A percentile compares a stretch with the other conserved stretches of the same genome.
Conservation (phyloP, 1,140 invertebrate species). For the Dreissena rostriformis region DNA sequence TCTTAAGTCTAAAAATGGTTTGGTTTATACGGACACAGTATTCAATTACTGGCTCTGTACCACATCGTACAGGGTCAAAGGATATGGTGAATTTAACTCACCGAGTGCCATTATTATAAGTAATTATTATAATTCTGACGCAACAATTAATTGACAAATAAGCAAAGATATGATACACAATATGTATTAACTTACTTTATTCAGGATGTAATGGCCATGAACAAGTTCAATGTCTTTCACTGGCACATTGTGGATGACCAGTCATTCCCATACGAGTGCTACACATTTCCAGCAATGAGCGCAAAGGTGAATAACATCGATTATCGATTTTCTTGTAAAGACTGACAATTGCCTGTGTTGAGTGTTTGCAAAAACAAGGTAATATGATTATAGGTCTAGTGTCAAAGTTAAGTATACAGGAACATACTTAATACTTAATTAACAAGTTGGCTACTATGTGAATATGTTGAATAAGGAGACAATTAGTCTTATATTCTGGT, state of each 20-base stretch:
- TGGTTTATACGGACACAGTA: too few species aligned
- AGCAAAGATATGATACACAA: too few species aligned
- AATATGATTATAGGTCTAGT: background rate
- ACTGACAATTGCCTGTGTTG: background rate
- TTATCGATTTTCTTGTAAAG: conserved; percentile 7
- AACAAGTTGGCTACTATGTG: background rate
- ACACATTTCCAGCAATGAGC: conserved; percentile 86
- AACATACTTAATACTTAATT: background rate
- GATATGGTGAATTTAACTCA: too few species aligned
- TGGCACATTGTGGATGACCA: conserved; percentile 97
- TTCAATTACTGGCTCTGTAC: too few species aligned
- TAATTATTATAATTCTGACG: too few species aligned
- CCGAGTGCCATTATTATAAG: too few species aligned
- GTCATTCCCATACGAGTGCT: conserved; percentile 93
- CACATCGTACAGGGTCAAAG: too few species aligned
- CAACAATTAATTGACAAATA: too few species aligned
- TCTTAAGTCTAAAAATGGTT: too few species aligned
- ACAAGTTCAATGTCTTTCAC: conserved; percentile 96
- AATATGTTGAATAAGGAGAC: background rate
- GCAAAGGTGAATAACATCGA: conserved; percentile 71
- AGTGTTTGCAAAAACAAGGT: background rate
- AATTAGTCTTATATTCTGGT: background rate
- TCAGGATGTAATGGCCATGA: conserved; percentile 89
- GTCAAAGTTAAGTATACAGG: background rate
- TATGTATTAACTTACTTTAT: conserved; percentile 35